Conservation (phyloP, 2,888 invertebrate species). For the Caenorhabditis becei region DNA sequence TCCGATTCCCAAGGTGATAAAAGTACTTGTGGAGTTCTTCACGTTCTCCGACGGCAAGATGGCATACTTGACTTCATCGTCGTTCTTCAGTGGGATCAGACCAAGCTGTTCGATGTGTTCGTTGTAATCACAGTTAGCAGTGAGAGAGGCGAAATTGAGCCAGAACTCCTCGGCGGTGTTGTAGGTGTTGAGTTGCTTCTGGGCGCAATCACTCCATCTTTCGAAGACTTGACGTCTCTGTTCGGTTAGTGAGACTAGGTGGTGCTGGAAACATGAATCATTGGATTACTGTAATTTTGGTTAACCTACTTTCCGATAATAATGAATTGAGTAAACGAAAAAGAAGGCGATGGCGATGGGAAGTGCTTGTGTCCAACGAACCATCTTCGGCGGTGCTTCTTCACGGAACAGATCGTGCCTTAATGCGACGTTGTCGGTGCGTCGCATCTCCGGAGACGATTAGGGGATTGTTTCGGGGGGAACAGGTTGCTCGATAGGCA, state of each 20-base stretch:
- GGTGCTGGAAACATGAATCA: not conserved
- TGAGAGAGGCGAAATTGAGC: slow-evolving; percentile 18
- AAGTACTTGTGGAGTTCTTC: not conserved
- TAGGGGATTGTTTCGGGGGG: not conserved
- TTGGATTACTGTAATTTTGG: too few species aligned
- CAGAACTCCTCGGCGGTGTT: slow-evolving; percentile 34
- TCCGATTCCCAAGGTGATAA: slow-evolving; percentile 44
- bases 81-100: slow-evolving; percentile 11
- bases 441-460: not conserved
- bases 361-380: slow-evolving; percentile 16
- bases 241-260: not conserved
- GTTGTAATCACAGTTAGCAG: slow-evolving; percentile 3
- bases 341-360: not conserved
- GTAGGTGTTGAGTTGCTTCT: slow-evolving; percentile 21
- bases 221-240: not conserved
- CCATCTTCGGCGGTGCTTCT: not conserved
- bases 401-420: slow-evolving; percentile 21
- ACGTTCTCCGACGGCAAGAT: not conserved
- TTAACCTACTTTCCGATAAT: not conserved
- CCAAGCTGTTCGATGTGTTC: slow-evolving; percentile 9
- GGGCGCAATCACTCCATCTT: slow-evolving; percentile 21
- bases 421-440: slow-evolving; percentile 3
- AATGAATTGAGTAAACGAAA: not conserved
- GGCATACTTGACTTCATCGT: slow-evolving; percentile 31
- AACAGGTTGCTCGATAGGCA: not conserved